Conservation (phyloP, 2,888 invertebrate species). For the Azorinus chamasolen region DNA sequence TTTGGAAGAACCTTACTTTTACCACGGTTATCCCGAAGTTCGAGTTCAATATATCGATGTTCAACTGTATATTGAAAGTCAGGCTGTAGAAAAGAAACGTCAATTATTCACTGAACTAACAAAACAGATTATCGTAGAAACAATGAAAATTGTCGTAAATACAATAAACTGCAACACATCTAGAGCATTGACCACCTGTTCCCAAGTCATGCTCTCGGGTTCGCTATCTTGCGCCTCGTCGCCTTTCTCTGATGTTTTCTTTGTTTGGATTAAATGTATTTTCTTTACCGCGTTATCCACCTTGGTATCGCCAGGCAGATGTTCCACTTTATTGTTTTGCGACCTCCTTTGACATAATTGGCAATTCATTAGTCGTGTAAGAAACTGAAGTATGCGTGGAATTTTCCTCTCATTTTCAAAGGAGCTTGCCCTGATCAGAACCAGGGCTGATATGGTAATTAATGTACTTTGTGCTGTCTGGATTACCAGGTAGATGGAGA, state of each 20-base stretch:
- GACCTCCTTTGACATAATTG: neutral
- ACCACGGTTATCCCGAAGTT: too few relatives aligned
- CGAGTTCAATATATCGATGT: too few relatives aligned
- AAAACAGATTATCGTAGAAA: conserved; percentile 18
- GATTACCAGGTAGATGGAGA: conserved; percentile 49
- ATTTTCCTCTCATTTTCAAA: neutral
- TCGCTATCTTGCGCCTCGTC: too few relatives aligned
- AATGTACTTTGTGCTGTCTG: conserved; percentile 40
- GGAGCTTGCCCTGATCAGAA: conserved; percentile 19
- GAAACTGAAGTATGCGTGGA: neutral
- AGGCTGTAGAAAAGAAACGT: too few relatives aligned
- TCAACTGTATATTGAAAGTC: too few relatives aligned
- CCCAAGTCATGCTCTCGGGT: conserved; percentile 5
- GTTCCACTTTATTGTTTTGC: neutral
- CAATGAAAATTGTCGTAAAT: neutral
- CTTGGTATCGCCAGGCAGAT: neutral
- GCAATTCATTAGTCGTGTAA: neutral
- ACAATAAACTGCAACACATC: conserved; percentile 14
- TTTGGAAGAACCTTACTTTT: too few relatives aligned
- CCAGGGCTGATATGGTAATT: conserved; percentile 22
- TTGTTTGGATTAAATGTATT: neutral
- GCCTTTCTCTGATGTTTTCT: neutral
- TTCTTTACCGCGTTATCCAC: neutral
- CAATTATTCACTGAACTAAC: neutral
- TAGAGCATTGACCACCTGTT: conserved; percentile 11